phyloP scores from a whole-genome alignment of 92 coral and sea anemone genomes.

The Isaurus tuberculatus region DNA sequence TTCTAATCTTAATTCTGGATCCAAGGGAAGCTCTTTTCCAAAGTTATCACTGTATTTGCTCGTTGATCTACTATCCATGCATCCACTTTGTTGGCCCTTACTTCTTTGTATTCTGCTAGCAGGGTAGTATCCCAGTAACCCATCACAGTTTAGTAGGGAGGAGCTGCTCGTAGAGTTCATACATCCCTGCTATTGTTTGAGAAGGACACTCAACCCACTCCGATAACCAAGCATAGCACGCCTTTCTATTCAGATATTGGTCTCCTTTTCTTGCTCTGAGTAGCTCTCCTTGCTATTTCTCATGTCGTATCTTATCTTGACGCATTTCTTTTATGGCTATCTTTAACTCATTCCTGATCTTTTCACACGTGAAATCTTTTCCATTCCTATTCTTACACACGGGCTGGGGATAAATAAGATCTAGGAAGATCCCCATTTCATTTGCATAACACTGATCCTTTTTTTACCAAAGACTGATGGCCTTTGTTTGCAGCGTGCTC shows the following conservation, averaged over 20 bases:
- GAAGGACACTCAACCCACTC: background rate
- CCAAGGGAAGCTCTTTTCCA: slow-evolving; percentile 66
- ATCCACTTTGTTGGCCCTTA: slow-evolving; percentile 8
- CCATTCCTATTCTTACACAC: background rate
- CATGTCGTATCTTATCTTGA: background rate
- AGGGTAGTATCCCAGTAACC: slow-evolving; percentile 69
- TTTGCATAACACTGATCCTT: background rate
- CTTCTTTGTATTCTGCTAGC: slow-evolving; percentile 64
- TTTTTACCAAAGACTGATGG: no score
- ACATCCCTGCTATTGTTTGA: slow-evolving; percentile 32
- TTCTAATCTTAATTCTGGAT: slow-evolving; percentile 51
- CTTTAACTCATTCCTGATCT: slow-evolving; percentile 14
- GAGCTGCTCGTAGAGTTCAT: slow-evolving; percentile 37
- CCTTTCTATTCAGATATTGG: background rate
- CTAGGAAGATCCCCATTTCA: background rate
- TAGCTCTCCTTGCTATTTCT: background rate
- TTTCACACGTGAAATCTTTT: background rate
- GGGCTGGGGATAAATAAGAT: slow-evolving; percentile 3
- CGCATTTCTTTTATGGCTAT: background rate
- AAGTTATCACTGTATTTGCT: slow-evolving; percentile 6
- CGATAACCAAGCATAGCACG: background rate
- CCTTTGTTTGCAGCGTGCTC: no score
- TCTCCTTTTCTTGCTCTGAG: background rate
- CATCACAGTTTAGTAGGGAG: slow-evolving; percentile 36
- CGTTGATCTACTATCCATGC: slow-evolving; percentile 45